Percentiles rank a stretch among this genome's conserved stretches.
These are phyloP conservation scores for Pterophyllum scalare DNA, from an alignment of 2,113 vertebrate species.

Conservation along the genomic window DNA sequence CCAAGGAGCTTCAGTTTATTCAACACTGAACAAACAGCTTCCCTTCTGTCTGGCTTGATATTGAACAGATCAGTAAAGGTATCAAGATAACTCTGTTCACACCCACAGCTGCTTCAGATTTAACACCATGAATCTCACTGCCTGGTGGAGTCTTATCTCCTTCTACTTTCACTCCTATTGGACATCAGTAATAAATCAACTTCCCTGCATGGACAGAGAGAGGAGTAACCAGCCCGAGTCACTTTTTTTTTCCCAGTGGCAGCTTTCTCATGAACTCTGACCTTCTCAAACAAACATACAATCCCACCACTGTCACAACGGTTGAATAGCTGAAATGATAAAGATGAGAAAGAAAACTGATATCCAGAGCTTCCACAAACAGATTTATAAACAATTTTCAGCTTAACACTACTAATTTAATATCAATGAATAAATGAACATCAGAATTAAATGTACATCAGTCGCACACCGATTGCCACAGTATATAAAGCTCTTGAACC, in stretches of 20 bases:
- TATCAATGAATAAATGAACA: neutral
- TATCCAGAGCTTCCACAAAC: neutral
- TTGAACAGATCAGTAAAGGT: neutral
- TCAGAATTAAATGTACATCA: neutral
- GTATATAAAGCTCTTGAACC: neutral
- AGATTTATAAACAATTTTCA: neutral
- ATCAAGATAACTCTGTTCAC: neutral
- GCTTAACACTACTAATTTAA: neutral
- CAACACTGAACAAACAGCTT: neutral
- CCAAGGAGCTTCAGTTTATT: neutral
- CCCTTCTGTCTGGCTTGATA: neutral
- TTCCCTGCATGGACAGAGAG: neutral
- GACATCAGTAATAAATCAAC: neutral
- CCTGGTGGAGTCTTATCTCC: constrained; percentile 5
- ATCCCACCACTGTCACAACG: neutral
- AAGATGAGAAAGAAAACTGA: neutral
- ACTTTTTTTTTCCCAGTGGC: neutral
- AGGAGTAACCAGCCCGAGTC: neutral
- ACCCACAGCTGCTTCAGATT: neutral
- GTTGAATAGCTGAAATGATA: neutral
- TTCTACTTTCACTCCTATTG: neutral
- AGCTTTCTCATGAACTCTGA: constrained; percentile 4
- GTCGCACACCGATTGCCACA: neutral
- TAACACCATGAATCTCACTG: neutral
- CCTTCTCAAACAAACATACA: neutral